Evolutionary conservation across 2,113 vertebrate genomes (phyloP), one percentile per base, ranked within the genome.

Genomic region (Xiphophorus couchianus): DNA sequence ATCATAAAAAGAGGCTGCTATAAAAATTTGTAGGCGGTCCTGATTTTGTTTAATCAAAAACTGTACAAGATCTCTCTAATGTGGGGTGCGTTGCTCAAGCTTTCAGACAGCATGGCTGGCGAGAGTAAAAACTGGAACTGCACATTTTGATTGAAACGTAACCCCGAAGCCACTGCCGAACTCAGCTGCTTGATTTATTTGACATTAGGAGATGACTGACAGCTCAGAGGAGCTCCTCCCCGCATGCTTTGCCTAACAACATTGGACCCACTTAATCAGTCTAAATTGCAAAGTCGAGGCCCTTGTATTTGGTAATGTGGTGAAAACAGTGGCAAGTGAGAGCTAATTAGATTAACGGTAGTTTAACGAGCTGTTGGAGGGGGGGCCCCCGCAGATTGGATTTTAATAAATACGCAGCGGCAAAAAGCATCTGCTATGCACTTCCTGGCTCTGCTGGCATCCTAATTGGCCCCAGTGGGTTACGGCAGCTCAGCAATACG

Each of bases 401-500:
- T 92, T 91, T 91, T 93, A 93, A 93, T 94, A 94, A 94, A 94
- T 92, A 74, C 73, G 48, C 58, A 93, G 91, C 89, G 89, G 91
- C 92, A 92, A 93, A 58, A 92, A 93, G 92, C 91, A 91, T 92
- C 88, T 92, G 92, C 84, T 91, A 69, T 85, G 80, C 88, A 91
- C 89, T 92, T 90, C 86, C 90, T 88, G 82, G 89, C 91, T 92
- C 90, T 89, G 85, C 86, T 90, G 89, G 87, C 88, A 83, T 91
- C 88, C 91, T 94, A 93, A 94, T 94, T 93, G 92, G 92, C 91
- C 93, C 92, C 93, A 91, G 91, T 92, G 92, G 93, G 91, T 90
- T 90, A 86, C 87, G 84, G 84, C 82, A 87, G 88, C 87, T 86
- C 84, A 76, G 84, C 69, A 60, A 77, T 80, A 66, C 86, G 80